These are phyloP conservation scores for Sus cebifrons DNA, from an alignment of 2,797 vertebrate species.

Conservation along the genomic window DNA sequence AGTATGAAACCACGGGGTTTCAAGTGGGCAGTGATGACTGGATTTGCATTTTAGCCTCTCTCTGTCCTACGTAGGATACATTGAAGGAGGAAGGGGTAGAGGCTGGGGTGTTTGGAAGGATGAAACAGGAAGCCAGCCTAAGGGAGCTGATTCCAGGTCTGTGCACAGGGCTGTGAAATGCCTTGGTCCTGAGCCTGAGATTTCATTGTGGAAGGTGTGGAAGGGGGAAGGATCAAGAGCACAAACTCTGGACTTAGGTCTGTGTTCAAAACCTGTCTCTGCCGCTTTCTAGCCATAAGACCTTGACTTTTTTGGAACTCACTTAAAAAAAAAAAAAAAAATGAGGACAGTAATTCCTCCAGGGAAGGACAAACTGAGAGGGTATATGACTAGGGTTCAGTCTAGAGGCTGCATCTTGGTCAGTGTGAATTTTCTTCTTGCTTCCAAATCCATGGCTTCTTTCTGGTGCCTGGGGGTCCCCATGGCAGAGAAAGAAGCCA, in stretches of 20 bases:
- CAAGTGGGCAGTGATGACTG: constrained; percentile 20
- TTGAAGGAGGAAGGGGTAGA: neutral
- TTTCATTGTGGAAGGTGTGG: neutral
- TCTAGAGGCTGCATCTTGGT: neutral
- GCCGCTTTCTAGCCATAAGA: neutral
- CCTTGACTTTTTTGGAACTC: neutral
- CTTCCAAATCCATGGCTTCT: neutral
- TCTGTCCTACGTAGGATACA: neutral
- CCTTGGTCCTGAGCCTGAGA: neutral
- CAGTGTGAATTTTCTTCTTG: constrained; percentile 17
- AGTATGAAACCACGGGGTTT: constrained; percentile 15
- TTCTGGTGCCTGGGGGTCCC: neutral
- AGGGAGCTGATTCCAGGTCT: neutral
- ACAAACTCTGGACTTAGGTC: neutral
- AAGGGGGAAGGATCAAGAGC: neutral
- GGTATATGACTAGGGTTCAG: neutral
- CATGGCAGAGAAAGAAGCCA: constrained; percentile 2
- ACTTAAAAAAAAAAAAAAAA: neutral
- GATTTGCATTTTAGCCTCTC: constrained; percentile 41
- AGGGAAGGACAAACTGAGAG: neutral
- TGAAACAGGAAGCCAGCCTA: constrained; percentile 23
- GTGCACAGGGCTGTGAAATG: neutral
- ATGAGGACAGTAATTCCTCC: neutral
- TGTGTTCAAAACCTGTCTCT: neutral
- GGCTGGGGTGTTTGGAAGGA: constrained; percentile 27